These are phyloP conservation scores for Berghia stephanieae DNA, from an alignment of 1,140 invertebrate species.

Conservation along the genomic window DNA sequence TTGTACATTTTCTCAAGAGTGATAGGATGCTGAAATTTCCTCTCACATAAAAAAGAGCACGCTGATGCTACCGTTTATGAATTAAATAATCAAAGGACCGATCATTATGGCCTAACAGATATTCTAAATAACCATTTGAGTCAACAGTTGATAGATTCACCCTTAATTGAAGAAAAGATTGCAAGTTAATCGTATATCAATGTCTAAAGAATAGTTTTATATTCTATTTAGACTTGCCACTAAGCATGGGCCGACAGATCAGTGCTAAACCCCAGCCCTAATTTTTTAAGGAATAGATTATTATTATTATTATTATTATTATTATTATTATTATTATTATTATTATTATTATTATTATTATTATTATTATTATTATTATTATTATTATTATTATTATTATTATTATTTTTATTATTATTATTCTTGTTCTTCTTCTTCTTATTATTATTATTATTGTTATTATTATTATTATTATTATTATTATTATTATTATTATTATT, in stretches of 20 bases:
- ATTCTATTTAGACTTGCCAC: background rate
- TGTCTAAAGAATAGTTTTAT: background rate
- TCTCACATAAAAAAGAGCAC: background rate
- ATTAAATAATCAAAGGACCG: too few relatives aligned
- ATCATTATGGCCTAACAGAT: background rate
- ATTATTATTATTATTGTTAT: background rate
- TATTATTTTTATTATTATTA: too few relatives aligned
- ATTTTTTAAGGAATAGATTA: background rate
- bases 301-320: background rate
- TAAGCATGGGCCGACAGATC: background rate
- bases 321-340: conserved; percentile 13
- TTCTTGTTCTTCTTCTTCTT: too few relatives aligned
- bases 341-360: background rate
- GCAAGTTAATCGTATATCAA: too few relatives aligned
- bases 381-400: background rate
- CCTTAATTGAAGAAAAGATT: too few relatives aligned
- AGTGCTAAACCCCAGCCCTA: background rate
- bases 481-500: background rate
- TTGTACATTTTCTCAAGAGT: too few relatives aligned
- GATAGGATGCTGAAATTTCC: too few relatives aligned
- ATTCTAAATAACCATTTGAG: background rate
- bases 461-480: background rate
- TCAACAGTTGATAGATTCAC: too few relatives aligned
- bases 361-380: too few relatives aligned
- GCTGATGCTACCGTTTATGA: too few relatives aligned